Conservation (phyloP, 1,140 invertebrate genomes). For the Antheraea mylitta region DNA sequence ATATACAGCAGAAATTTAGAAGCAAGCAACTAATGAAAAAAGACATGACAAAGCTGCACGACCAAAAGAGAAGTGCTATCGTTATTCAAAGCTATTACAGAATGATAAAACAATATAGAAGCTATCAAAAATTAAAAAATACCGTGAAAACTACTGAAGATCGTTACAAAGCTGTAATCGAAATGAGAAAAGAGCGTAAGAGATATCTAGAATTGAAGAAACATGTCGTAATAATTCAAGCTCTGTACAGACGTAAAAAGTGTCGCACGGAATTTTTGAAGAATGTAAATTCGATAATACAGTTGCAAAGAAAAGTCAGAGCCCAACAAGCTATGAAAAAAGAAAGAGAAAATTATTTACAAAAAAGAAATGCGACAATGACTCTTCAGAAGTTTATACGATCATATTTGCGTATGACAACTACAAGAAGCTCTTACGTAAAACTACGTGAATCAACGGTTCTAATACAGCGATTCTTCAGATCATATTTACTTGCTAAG, state of each 20-base stretch:
- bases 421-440: constrained; percentile 60
- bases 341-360: constrained; percentile 55
- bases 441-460: constrained; percentile 38
- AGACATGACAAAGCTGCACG: constrained; percentile 45
- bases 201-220: constrained; percentile 53
- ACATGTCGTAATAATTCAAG: constrained; percentile 58
- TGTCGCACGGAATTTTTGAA: constrained; percentile 46
- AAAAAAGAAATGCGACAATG: constrained; percentile 47
- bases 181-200: constrained; percentile 64
- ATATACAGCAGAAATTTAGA: constrained; percentile 73
- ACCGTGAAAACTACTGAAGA: constrained; percentile 45
- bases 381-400: constrained; percentile 74
- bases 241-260: constrained; percentile 57
- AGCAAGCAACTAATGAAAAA: constrained; percentile 57
- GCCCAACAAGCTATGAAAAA: constrained; percentile 57
- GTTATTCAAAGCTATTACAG: constrained; percentile 72
- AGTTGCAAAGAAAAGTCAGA: constrained; percentile 70
- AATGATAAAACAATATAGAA: constrained; percentile 46
- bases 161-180: constrained; percentile 57
- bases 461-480: constrained; percentile 45
- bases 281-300: constrained; percentile 42
- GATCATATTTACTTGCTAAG: constrained; percentile 41
- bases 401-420: constrained; percentile 53
- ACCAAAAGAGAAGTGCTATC: constrained; percentile 42
- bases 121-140: constrained; percentile 39